Base-by-base conservation (phyloP, 2,113 vertebrate genomes). In the Orycteropus afer region DNA sequence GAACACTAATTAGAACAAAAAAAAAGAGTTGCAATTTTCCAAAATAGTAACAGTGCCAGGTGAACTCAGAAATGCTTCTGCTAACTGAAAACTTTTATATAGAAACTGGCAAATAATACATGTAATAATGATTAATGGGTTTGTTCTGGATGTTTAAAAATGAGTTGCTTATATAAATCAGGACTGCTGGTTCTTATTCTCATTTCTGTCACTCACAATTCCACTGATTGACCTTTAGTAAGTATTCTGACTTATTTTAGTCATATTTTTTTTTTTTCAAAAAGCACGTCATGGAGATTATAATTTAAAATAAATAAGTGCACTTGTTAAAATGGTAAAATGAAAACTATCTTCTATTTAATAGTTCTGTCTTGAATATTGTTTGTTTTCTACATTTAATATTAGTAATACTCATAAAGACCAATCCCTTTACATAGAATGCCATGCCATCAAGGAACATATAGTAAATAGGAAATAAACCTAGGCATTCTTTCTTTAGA, bases 1-100 rank as follows among this genome's bases (percentile, higher is more conserved):
- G 47, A 97, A 94, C 79, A 92, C 95, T 98, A 98, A 98, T 98
- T 98, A 98, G 94, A 93, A 95, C 57, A 95, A 78, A 63, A 91
- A 96, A 93, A 96, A 95, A 97, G 87, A 92, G 65, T 95, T 97
- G 96, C 94, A 95, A 74, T 85, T 98, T 98, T 96, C 90, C 80
- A 97, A 96, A 97, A 94, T 97, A 97, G 96, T 90, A 97, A 95
- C 90, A 86, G 67, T 96, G 89, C 91, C 80, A 96, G 96, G 94
- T 97, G 91, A 94, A 94, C 67, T 95, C 51, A 97, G 80, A 96
- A 95, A 80, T 90, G 83, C 83, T 96, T 95, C 69, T 95, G 71
- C 49, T 97, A 85, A 91, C 65, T 93, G 81, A 96, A 89, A 91
- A 96, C 32, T 95, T 96, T 97, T 95, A 94, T 78, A 91, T 85